Conservation (phyloP, 2,888 invertebrate species). For the Ochropleura plecta region DNA sequence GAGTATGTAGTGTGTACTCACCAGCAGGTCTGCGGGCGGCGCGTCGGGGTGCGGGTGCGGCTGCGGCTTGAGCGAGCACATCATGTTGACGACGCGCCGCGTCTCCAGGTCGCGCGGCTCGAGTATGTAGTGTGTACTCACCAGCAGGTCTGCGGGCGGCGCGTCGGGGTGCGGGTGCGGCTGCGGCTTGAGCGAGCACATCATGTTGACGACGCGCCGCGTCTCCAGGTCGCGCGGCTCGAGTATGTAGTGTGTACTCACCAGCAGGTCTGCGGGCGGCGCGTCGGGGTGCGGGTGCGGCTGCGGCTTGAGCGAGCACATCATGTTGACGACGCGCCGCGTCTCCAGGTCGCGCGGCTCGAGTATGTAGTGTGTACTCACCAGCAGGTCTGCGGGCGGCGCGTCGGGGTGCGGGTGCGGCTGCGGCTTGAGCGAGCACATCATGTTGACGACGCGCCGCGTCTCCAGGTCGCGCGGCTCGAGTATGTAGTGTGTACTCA, state of each 20-base stretch:
- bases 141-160: constrained; percentile 90
- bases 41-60: constrained; percentile 93
- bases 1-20: constrained; percentile 76
- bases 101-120: constrained; percentile 94
- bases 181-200: constrained; percentile 96
- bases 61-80: constrained; percentile 96
- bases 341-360: constrained; percentile 94
- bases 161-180: constrained; percentile 93
- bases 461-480: constrained; percentile 94
- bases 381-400: constrained; percentile 90
- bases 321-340: constrained; percentile 97
- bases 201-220: constrained; percentile 97
- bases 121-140: constrained; percentile 76
- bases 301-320: constrained; percentile 96
- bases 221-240: constrained; percentile 94
- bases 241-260: constrained; percentile 76
- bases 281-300: constrained; percentile 93
- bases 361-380: constrained; percentile 76
- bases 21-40: constrained; percentile 90
- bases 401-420: constrained; percentile 93
- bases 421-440: constrained; percentile 96
- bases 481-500: constrained; percentile 76
- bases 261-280: constrained; percentile 90
- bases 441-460: constrained; percentile 97
- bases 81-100: constrained; percentile 97